These are phyloP conservation scores for Leucopsar rothschildi DNA, from an alignment of 2,113 vertebrate genomes.

Conservation along the genomic window DNA sequence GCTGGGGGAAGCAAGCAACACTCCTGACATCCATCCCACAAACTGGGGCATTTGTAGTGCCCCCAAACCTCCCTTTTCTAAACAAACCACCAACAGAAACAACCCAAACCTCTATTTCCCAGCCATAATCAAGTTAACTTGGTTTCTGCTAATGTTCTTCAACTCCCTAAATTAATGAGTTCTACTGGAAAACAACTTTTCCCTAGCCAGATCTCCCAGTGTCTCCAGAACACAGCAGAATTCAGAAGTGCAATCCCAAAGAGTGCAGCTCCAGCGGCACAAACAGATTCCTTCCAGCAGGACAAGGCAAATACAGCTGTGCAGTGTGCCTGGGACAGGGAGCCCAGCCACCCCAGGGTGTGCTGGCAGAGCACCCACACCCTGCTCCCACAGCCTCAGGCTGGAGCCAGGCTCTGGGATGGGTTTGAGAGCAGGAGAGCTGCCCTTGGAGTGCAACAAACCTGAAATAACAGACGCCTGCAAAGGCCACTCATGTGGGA, in stretches of 20 bases:
- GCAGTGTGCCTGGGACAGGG: background rate
- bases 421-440: rapidly evolving
- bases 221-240: background rate
- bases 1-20: background rate
- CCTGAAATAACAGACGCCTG: background rate
- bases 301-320: background rate
- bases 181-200: background rate
- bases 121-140: background rate
- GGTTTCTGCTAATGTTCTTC: background rate
- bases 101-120: background rate
- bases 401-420: background rate
- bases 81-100: background rate
- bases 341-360: background rate
- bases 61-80: background rate
- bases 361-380: background rate
- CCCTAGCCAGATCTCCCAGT: background rate
- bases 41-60: background rate
- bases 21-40: background rate
- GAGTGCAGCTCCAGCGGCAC: too few species aligned
- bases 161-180: background rate
- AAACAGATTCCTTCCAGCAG: background rate
- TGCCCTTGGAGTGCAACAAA: background rate
- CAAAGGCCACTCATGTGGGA: background rate
- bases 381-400: background rate
- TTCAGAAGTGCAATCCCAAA: background rate